A percentile compares a stretch with the other conserved stretches of the same genome.
Conservation (phyloP, 2,113 vertebrate species). For the human (Homo sapiens) region DNA sequence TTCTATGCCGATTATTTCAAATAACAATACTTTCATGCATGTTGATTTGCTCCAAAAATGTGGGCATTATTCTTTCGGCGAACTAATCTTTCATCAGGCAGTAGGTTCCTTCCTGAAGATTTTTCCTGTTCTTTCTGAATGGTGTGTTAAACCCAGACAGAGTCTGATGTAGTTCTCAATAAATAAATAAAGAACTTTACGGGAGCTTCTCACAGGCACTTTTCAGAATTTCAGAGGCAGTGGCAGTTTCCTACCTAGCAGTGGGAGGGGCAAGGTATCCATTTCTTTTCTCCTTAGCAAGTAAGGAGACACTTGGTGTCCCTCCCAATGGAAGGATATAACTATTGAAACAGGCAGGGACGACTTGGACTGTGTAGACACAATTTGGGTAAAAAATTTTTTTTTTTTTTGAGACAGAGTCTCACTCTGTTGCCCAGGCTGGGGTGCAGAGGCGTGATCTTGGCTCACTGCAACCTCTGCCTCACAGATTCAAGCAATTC, state of each 20-base stretch:
- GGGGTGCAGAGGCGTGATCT: no score
- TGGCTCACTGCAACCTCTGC: no score
- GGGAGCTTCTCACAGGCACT: neutral
- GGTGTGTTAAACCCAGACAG: neutral
- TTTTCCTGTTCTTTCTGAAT: neutral
- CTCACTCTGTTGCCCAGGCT: no score
- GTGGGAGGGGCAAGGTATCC: neutral
- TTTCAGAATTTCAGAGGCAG: neutral
- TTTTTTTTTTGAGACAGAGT: no score
- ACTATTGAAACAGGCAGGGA: no score
- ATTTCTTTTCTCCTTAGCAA: neutral
- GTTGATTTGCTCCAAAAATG: neutral
- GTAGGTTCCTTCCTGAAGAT: neutral
- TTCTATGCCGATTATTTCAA: neutral
- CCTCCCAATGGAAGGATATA: rapidly evolving
- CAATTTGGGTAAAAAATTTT: neutral
- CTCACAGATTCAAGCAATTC: no score
- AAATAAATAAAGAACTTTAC: neutral
- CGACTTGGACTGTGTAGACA: neutral
- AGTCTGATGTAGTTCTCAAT: neutral
- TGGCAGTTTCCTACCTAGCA: neutral
- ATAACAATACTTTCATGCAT: neutral
- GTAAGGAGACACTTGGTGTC: neutral
- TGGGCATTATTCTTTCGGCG: neutral
- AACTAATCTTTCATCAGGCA: neutral